phyloP scores from a whole-genome alignment of 2,113 vertebrate genomes.

The Onychostruthus taczanowskii region DNA sequence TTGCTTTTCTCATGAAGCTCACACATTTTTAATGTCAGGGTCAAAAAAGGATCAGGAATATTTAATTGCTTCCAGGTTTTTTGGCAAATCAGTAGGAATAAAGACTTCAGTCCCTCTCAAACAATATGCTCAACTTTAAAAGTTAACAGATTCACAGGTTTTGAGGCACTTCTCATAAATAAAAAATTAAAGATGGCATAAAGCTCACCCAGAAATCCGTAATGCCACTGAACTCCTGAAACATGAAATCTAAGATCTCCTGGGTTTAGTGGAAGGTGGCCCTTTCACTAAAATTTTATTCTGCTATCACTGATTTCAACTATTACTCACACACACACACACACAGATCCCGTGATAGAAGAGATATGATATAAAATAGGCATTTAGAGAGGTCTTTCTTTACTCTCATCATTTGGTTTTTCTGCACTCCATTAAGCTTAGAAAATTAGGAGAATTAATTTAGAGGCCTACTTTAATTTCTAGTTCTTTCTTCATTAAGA shows the following conservation, averaged over 20 bases:
- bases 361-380: not conserved
- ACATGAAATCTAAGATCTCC: not conserved
- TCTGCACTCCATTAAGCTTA: conserved; percentile 34
- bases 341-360: not conserved
- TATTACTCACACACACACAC: not conserved
- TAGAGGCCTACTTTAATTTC: conserved; percentile 32
- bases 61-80: conserved; percentile 21
- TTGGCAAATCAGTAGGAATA: not conserved
- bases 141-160: not conserved
- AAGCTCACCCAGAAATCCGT: not conserved
- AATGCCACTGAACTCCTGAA: not conserved
- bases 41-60: not conserved
- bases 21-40: not conserved
- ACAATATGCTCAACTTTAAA: not conserved
- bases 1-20: not conserved
- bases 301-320: not conserved
- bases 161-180: not conserved
- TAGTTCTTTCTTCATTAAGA: conserved; percentile 50
- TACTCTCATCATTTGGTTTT: not conserved
- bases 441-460: conserved; percentile 50
- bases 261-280: not conserved
- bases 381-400: not conserved
- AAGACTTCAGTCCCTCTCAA: not conserved
- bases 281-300: not conserved
- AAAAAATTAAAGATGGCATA: not conserved